Evolutionary conservation across 1,140 invertebrate species (phyloP).

Genomic region (Hylyphantes graminicola): DNA sequence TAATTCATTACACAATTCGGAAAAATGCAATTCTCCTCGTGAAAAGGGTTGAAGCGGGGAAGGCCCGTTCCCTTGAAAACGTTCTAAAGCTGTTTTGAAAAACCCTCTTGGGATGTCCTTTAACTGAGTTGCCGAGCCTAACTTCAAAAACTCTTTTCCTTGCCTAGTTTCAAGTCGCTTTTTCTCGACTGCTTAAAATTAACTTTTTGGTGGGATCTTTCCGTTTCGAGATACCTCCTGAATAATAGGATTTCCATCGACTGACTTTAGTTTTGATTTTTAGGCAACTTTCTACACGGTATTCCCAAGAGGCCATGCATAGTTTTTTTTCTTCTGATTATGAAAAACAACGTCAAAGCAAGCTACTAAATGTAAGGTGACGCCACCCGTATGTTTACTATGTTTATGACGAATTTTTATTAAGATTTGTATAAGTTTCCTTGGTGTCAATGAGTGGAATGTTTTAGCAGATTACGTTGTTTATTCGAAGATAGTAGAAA

Average conservation of each 20-base stretch:
- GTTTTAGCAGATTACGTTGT: too few species aligned
- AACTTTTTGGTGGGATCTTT: constrained; percentile 19
- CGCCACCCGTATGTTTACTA: too few species aligned
- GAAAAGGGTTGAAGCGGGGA: not conserved
- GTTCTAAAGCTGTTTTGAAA: constrained; percentile 27
- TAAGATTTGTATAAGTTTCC: too few species aligned
- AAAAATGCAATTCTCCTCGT: constrained; percentile 5
- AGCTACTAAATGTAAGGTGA: too few species aligned
- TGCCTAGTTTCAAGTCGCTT: not conserved
- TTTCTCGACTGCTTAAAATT: not conserved
- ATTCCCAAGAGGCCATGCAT: too few species aligned
- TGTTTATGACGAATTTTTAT: too few species aligned
- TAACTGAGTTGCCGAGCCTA: constrained; percentile 28
- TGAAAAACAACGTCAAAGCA: too few species aligned
- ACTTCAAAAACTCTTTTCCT: constrained; percentile 33
- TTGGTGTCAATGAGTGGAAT: too few species aligned
- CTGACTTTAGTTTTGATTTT: constrained; percentile 40
- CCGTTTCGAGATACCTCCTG: not conserved
- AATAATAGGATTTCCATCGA: constrained; percentile 31
- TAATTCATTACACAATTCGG: constrained; percentile 40
- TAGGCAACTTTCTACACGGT: not conserved
- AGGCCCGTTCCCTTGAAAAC: not conserved
- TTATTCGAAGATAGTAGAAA: too few species aligned
- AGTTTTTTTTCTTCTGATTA: too few species aligned
- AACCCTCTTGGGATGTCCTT: constrained; percentile 26